Conservation (phyloP, 1,140 invertebrate genomes). For the Magallana gigas region DNA sequence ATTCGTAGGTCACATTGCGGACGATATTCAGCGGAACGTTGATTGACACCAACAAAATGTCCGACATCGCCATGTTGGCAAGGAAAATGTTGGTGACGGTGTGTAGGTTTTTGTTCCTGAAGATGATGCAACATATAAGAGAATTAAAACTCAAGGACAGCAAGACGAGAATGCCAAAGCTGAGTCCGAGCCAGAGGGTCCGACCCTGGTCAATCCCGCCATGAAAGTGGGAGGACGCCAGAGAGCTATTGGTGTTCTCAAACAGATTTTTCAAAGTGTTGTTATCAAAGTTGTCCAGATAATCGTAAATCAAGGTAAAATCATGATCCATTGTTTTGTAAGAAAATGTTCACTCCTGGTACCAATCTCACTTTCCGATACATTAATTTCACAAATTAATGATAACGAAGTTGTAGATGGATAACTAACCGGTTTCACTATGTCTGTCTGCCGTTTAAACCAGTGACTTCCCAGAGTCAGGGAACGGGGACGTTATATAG, state of each 20-base stretch:
- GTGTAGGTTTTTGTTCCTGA: constrained; percentile 94
- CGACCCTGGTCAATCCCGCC: background rate
- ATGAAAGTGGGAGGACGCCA: background rate
- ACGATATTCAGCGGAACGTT: constrained; percentile 85
- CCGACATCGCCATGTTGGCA: constrained; percentile 94
- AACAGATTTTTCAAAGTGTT: constrained; percentile 25
- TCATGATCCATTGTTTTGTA: background rate
- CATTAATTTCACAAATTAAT: too few species aligned
- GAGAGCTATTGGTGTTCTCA: background rate
- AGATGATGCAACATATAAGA: constrained; percentile 90
- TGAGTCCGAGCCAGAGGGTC: constrained; percentile 74
- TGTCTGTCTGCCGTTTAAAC: too few species aligned
- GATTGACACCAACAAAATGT: constrained; percentile 93
- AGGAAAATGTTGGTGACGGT: constrained; percentile 98
- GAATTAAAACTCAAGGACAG: constrained; percentile 87
- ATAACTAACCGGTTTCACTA: too few species aligned
- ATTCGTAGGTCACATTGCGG: constrained; percentile 70
- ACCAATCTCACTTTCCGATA: too few species aligned
- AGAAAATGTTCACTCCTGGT: too few species aligned
- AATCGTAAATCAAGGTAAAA: constrained; percentile 8
- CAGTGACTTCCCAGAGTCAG: background rate
- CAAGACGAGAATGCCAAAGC: constrained; percentile 80
- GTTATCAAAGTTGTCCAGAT: background rate
- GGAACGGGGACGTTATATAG: background rate
- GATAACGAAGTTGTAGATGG: too few species aligned